Evolutionary conservation across 2,113 vertebrate species (phyloP).

Genomic region (Psittacula cyanocephala): DNA sequence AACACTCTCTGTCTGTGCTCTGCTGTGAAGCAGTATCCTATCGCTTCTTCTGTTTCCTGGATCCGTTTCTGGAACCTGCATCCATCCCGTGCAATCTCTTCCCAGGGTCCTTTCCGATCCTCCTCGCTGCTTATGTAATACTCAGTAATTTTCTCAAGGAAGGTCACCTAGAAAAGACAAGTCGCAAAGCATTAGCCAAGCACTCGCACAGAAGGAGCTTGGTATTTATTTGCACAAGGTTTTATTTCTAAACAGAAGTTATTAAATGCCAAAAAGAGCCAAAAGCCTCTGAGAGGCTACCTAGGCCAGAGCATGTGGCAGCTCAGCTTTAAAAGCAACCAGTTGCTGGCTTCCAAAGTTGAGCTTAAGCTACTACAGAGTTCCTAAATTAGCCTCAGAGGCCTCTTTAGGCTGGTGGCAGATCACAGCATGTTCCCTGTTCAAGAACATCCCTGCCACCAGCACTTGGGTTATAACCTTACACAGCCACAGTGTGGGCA

Average conservation of each 20-base stretch:
- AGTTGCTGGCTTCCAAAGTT: background rate
- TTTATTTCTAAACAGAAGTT: background rate
- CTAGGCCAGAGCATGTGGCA: rapidly evolving
- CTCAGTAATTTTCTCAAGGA: slow-evolving; percentile 87
- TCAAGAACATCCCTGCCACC: background rate
- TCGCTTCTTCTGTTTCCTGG: slow-evolving; percentile 86
- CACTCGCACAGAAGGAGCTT: background rate
- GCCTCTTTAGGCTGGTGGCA: rapidly evolving
- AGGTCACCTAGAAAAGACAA: slow-evolving; percentile 82
- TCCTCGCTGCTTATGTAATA: slow-evolving; percentile 88
- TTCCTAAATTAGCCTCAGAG: background rate
- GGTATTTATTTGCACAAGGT: background rate
- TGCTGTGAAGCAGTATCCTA: slow-evolving; percentile 82
- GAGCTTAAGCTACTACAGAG: background rate
- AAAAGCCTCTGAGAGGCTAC: background rate
- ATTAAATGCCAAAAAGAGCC: rapidly evolving
- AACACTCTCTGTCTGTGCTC: slow-evolving; percentile 79
- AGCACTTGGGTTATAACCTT: background rate
- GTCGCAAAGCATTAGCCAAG: background rate
- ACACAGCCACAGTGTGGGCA: background rate
- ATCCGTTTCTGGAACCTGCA: slow-evolving; percentile 89
- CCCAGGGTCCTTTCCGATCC: slow-evolving; percentile 91
- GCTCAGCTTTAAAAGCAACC: background rate
- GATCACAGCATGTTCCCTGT: background rate
- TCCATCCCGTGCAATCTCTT: slow-evolving; percentile 90